phyloP scores from a whole-genome alignment of 2,113 vertebrate species.

The Camelus dromedarius region DNA sequence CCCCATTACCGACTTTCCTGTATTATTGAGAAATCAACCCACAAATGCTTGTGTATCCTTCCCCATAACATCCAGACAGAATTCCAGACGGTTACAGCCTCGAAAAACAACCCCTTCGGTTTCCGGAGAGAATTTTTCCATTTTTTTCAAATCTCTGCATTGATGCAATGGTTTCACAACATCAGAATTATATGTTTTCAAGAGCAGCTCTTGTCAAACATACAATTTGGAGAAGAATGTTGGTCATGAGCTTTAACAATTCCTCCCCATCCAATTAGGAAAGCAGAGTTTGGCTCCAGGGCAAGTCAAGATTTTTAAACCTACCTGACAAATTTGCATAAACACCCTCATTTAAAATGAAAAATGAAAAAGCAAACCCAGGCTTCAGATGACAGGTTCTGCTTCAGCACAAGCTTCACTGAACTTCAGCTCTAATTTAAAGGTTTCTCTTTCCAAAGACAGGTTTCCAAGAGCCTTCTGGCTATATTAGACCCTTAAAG shows the following conservation, averaged over 20 bases:
- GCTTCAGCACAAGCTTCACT: not conserved
- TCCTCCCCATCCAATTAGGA: slow-evolving; percentile 12
- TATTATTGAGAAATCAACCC: slow-evolving; percentile 8
- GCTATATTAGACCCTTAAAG: not conserved
- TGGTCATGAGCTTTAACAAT: not conserved
- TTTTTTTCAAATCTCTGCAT: slow-evolving; percentile 57
- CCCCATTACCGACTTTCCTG: not conserved
- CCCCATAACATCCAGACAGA: not conserved
- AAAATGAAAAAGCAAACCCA: not conserved
- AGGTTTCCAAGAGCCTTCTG: not conserved
- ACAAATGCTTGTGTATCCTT: not conserved
- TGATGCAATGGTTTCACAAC: slow-evolving; percentile 56
- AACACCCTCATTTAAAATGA: slow-evolving; percentile 51
- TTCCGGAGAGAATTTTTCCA: slow-evolving; percentile 39
- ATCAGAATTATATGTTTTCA: slow-evolving; percentile 65
- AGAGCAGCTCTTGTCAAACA: slow-evolving; percentile 51
- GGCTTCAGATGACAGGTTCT: not conserved
- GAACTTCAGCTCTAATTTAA: not conserved
- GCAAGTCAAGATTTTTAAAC: slow-evolving; percentile 23
- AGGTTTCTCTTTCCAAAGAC: not conserved
- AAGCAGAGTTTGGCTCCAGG: slow-evolving; percentile 39
- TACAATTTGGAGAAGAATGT: slow-evolving; percentile 62
- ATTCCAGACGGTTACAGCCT: not conserved
- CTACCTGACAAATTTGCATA: slow-evolving; percentile 50
- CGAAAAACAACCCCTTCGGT: not conserved